Percentiles rank a stretch among this genome's conserved stretches.
Conservation (phyloP, 2,113 vertebrate genomes). For the Oryctolagus cuniculus region mOryCun1.1 NC_091448.1:35955501-35956000, state of each 20-base stretch:
- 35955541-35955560: background rate
- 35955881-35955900: too few species aligned
- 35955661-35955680: background rate
- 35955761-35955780: background rate
- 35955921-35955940: too few species aligned
- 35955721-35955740: background rate
- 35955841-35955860: background rate
- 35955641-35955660: background rate
- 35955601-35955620: background rate
- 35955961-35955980: too few species aligned
- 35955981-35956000: too few species aligned
- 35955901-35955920: too few species aligned
- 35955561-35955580: background rate
- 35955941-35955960: too few species aligned
- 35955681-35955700: background rate
- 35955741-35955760: background rate
- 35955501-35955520: background rate
- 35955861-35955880: too few species aligned
- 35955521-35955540: background rate
- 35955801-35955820: background rate
- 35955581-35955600: background rate
- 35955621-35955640: background rate
- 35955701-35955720: background rate
- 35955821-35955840: background rate
- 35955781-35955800: background rate